Percentiles rank a stretch among this genome's conserved stretches.
phyloP scores from a whole-genome alignment of 2,888 invertebrate species.

The Ceraclea dissimilis region DNA sequence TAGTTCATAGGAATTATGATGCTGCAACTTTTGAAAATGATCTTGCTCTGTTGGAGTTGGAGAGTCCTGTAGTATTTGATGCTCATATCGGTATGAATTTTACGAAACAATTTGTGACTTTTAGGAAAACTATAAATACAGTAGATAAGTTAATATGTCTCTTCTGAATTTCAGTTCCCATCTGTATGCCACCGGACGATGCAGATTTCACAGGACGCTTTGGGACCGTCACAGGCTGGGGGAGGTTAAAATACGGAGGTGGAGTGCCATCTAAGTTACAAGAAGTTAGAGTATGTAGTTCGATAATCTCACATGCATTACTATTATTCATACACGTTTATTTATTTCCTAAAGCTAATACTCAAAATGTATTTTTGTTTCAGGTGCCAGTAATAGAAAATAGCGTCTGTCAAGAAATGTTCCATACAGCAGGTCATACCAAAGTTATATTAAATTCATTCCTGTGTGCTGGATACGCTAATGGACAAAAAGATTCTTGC shows the following conservation, averaged over 20 bases:
- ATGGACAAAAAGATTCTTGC: slow-evolving; percentile 87
- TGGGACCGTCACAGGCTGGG: slow-evolving; percentile 91
- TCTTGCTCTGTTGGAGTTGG: slow-evolving; percentile 77
- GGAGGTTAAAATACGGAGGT: slow-evolving; percentile 82
- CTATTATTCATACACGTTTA: background rate
- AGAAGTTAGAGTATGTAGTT: slow-evolving; percentile 79
- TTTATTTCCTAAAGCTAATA: too few relatives aligned
- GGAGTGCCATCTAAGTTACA: slow-evolving; percentile 84
- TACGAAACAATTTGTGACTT: background rate
- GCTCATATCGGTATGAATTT: slow-evolving; percentile 65
- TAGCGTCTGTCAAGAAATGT: slow-evolving; percentile 88
- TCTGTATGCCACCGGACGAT: slow-evolving; percentile 77
- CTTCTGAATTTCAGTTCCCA: slow-evolving; percentile 57
- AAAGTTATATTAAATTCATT: slow-evolving; percentile 83
- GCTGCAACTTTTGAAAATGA: slow-evolving; percentile 90
- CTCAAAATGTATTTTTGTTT: slow-evolving; percentile 23
- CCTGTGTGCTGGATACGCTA: slow-evolving; percentile 87
- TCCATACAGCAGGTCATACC: slow-evolving; percentile 80
- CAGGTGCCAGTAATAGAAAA: slow-evolving; percentile 88
- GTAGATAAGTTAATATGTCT: background rate
- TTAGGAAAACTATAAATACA: background rate
- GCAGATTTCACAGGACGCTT: slow-evolving; percentile 78
- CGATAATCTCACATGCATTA: slow-evolving; percentile 5
- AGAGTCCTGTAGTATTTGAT: slow-evolving; percentile 74
- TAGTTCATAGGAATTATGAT: slow-evolving; percentile 83